Evolutionary conservation across 2,113 vertebrate genomes (phyloP).

Genomic region (Syrrhaptes paradoxus): DNA sequence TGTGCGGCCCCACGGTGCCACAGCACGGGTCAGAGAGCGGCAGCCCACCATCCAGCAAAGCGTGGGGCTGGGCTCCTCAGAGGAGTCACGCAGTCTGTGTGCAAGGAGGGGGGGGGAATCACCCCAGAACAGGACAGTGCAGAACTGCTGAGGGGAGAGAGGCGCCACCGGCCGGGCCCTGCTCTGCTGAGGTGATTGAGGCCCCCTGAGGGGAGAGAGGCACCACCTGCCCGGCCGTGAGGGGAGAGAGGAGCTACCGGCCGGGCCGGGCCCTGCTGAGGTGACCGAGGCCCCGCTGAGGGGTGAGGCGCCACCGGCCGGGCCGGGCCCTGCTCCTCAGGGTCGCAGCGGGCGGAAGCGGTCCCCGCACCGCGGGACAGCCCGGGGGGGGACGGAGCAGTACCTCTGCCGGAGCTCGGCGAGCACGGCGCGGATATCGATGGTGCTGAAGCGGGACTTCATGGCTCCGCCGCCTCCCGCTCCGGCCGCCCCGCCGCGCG

Average conservation of each 20-base stretch:
- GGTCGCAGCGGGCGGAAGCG: neutral
- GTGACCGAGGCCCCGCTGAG: no score
- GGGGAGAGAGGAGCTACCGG: no score
- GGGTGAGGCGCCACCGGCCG: neutral
- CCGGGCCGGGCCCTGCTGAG: no score
- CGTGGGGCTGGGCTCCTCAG: neutral
- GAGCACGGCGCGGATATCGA: constrained; percentile 89
- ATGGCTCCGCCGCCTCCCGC: constrained; percentile 59
- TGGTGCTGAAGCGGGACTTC: constrained; percentile 90
- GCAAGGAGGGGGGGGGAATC: neutral
- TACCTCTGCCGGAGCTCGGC: constrained; percentile 79
- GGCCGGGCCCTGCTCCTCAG: neutral
- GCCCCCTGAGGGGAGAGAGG: no score
- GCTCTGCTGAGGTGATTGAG: no score
- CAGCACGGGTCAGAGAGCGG: neutral
- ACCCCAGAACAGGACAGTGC: no score
- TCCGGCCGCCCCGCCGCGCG: neutral
- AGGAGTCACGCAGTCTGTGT: neutral
- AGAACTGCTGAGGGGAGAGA: no score
- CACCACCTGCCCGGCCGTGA: no score
- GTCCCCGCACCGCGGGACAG: no score
- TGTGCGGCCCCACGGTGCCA: neutral
- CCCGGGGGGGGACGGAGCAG: neutral
- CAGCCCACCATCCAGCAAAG: neutral
- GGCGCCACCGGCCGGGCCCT: no score